Evolutionary conservation across 2,113 vertebrate species (phyloP).

Genomic region (Thryonomys swinderianus): DNA sequence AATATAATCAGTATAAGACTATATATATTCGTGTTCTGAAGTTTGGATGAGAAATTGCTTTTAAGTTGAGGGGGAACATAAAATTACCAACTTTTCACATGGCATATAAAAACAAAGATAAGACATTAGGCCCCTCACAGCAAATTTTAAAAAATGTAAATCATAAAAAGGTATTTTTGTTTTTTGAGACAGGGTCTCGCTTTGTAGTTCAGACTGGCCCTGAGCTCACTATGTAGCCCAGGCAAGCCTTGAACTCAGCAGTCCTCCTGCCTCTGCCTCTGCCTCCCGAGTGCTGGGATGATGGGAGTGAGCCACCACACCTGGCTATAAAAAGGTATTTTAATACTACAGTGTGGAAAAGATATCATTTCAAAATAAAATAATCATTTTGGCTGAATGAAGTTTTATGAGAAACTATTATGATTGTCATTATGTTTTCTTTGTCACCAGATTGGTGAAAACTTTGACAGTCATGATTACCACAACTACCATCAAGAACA

Average conservation of each 20-base stretch:
- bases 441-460: not conserved
- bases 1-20: not conserved
- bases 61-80: not conserved
- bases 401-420: not conserved
- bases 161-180: conserved; percentile 13
- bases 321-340: conserved; percentile 2
- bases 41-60: not conserved
- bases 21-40: not conserved
- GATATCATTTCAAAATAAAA: conserved; percentile 9
- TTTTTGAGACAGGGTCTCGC: too few species aligned
- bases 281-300: too few species aligned
- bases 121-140: not conserved
- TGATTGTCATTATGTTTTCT: not conserved
- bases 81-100: not conserved
- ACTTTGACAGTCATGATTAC: not conserved
- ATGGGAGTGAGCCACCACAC: too few species aligned
- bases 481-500: not conserved
- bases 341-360: not conserved
- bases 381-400: not conserved
- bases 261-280: too few species aligned
- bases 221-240: too few species aligned
- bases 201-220: too few species aligned
- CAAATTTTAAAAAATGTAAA: not conserved
- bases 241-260: too few species aligned
- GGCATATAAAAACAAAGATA: not conserved